Evolutionary conservation across 1,140 invertebrate species (phyloP).

Genomic region (Phymorhynchus buccinoides): DNA sequence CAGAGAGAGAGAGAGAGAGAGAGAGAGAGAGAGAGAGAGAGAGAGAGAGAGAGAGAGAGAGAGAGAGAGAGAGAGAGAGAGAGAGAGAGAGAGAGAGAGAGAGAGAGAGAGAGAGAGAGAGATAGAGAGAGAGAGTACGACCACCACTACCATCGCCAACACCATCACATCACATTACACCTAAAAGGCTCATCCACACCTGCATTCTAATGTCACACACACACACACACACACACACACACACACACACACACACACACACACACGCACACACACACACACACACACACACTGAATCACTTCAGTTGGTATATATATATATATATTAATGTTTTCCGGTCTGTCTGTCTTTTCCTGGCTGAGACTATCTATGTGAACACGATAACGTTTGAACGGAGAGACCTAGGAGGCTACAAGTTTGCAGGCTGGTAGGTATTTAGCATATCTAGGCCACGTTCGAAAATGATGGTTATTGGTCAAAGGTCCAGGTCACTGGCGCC

Average conservation of each 20-base stretch:
- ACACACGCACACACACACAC: neutral
- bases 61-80: neutral
- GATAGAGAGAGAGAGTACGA: neutral
- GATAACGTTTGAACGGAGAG: no score
- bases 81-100: neutral
- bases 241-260: constrained; percentile 2
- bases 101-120: neutral
- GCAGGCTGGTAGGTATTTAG: no score
- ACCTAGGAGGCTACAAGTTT: no score
- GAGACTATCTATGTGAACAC: no score
- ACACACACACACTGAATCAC: neutral
- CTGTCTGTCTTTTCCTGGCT: no score
- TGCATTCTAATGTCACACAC: neutral
- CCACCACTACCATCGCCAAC: neutral
- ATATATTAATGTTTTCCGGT: no score
- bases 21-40: neutral
- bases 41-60: neutral
- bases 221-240: neutral
- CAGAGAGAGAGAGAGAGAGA: neutral
- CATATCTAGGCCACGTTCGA: no score
- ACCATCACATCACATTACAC: neutral
- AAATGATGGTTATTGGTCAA: no score
- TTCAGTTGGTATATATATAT: no score
- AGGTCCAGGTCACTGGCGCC: no score
- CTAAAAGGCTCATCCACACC: neutral